Percentiles rank a stretch among this genome's conserved stretches.
phyloP scores from a whole-genome alignment of 2,797 vertebrate genomes.

The Crenichthys baileyi region DNA sequence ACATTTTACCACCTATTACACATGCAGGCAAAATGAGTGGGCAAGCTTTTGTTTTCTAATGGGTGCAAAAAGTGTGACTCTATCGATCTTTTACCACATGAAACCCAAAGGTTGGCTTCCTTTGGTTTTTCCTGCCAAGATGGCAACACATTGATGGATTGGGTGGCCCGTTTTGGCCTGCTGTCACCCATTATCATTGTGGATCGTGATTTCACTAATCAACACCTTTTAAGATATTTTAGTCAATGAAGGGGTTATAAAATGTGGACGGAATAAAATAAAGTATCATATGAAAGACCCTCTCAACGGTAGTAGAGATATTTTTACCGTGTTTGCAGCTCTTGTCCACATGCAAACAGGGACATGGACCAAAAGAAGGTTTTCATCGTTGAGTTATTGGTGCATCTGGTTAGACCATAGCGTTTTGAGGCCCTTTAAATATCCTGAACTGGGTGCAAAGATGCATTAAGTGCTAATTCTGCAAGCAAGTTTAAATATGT shows the following conservation, averaged over 20 bases:
- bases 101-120: conserved; percentile 16
- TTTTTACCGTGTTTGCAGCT: neutral
- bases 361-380: neutral
- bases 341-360: neutral
- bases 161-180: neutral
- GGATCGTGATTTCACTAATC: neutral
- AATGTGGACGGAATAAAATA: neutral
- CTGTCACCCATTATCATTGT: neutral
- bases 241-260: too few relatives aligned
- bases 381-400: neutral
- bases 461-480: too few relatives aligned
- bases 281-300: neutral
- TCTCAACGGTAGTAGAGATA: neutral
- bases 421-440: neutral
- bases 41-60: conserved; percentile 24
- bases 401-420: too few relatives aligned
- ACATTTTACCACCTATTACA: conserved; percentile 31
- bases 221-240: neutral
- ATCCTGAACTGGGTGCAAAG: neutral
- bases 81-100: conserved; percentile 9
- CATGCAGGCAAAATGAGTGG: conserved; percentile 21
- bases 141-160: neutral
- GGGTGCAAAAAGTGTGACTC: conserved; percentile 28
- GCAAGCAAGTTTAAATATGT: too few relatives aligned
- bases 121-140: conserved; percentile 8